Evolutionary conservation across 2,888 invertebrate genomes (phyloP), one percentile per base, ranked within the genome.

Genomic region (Xanthostigma xanthostigma): DNA sequence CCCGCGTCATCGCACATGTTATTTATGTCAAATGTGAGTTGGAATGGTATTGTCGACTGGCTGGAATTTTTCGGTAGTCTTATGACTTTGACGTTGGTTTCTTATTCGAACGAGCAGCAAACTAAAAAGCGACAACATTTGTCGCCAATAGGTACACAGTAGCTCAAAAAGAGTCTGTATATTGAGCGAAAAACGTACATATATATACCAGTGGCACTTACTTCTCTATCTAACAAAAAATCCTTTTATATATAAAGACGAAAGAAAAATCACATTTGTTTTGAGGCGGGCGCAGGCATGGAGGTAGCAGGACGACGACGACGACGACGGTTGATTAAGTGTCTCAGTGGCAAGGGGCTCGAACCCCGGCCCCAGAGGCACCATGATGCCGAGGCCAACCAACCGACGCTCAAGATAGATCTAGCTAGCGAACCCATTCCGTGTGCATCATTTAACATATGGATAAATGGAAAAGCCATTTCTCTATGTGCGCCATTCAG

Each of bases 251-350:
- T 58, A 58, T 57, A 56, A 55, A 56, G 52, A 48, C 52, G 51
- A 58, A 59, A 62, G 63, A 64, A 64, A 63, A 64, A 64, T 62
- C 62, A 62, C 61, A 61, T 64, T 64, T 64, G 64, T 64, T 64
- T 63, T 63, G 62, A 62, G 61, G 61, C 61, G 60, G 61, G 58
- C 34, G 45, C 43, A 57, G 58, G 59, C 57, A 60, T 27, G 27
- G 27, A 27, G 27, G 27, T 27, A 27, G 27, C 27, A 27, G 27
- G 27, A 27, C 27, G 27, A 27, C 27, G 27, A 27, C 58, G 60
- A 47, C 49, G 47, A 49, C 49, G 45, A 36, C 42, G 45, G 45
- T 62, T 63, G 63, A 63, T 63, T 63, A 63, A 63, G 62, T 61
- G 62, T 56, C 58, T 61, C 59, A 59, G 59, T 59, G 60, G 59